phyloP scores from a whole-genome alignment of 2,113 vertebrate species.

The Felis catus region F.catus_Fca126_mat1.0 CM031419.1:192936501-192937000 shows the following conservation, averaged over 20 bases:
- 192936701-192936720: conserved; percentile 24
- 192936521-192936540: background rate
- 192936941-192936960: background rate
- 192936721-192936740: background rate
- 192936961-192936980: background rate
- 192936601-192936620: background rate
- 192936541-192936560: conserved; percentile 18
- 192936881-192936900: background rate
- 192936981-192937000: background rate
- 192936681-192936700: conserved; percentile 23
- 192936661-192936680: conserved; percentile 25
- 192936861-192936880: conserved; percentile 22
- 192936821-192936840: background rate
- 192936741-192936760: background rate
- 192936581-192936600: background rate
- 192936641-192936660: background rate
- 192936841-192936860: background rate
- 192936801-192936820: conserved; percentile 3
- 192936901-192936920: conserved; percentile 11
- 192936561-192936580: background rate
- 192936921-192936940: conserved; percentile 27
- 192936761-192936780: conserved; percentile 31
- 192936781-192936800: conserved; percentile 20
- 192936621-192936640: background rate
- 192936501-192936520: background rate